phyloP scores from a whole-genome alignment of 37 sponge, comb jelly and placozoan species.

The Dysidea cf. avara region DNA sequence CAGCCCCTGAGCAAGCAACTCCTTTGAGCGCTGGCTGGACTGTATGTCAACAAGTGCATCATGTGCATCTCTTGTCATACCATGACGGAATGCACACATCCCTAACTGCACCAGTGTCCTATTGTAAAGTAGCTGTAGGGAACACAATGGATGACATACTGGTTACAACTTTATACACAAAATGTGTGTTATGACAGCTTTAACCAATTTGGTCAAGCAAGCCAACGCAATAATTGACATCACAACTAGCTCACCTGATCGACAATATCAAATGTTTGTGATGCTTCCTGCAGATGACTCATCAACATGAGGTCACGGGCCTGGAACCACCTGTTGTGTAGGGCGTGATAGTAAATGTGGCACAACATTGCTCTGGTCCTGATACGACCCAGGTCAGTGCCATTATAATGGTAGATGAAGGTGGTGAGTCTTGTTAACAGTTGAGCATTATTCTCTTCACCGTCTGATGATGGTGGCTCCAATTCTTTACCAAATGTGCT shows the following conservation, averaged over 20 bases:
- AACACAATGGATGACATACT: not conserved
- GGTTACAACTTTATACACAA: no score
- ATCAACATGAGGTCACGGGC: slow-evolving; percentile 93
- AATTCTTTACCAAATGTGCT: not conserved
- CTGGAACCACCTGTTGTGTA: slow-evolving; percentile 90
- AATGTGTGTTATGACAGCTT: no score
- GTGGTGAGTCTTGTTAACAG: slow-evolving; percentile 56
- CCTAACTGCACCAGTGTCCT: slow-evolving; percentile 94
- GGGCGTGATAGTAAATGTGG: slow-evolving; percentile 94
- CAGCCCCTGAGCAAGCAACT: slow-evolving; percentile 92
- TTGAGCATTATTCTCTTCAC: slow-evolving; percentile 6
- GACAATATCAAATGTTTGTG: slow-evolving; percentile 81
- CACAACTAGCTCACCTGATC: slow-evolving; percentile 50
- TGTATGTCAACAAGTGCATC: slow-evolving; percentile 93
- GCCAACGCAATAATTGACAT: no score
- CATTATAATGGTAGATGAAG: slow-evolving; percentile 65
- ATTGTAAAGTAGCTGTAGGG: slow-evolving; percentile 90
- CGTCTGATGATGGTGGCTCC: not conserved
- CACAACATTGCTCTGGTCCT: slow-evolving; percentile 89
- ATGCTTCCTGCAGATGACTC: slow-evolving; percentile 94
- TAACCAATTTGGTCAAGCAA: no score
- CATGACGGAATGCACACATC: slow-evolving; percentile 99
- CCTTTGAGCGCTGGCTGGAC: slow-evolving; percentile 87
- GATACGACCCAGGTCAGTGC: slow-evolving; percentile 49
- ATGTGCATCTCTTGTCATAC: slow-evolving; percentile 94